These are phyloP conservation scores for Pasiphila rectangulata DNA, from an alignment of 2,888 invertebrate species.

Conservation along the genomic window DNA sequence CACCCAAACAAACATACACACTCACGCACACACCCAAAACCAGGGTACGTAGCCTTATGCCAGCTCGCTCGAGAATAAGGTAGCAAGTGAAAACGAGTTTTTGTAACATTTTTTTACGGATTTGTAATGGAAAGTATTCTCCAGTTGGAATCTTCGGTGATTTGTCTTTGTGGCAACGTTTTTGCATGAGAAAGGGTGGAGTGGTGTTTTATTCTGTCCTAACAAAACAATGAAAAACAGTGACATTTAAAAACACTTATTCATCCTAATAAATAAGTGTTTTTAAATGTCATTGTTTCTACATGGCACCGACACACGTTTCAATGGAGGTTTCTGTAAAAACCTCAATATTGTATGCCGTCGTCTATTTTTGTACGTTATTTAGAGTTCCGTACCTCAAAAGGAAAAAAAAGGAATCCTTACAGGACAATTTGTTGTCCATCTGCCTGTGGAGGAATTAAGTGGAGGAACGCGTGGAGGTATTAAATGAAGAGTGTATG, in stretches of 20 bases:
- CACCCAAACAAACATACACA: slow-evolving; percentile 45
- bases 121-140: slow-evolving; percentile 35
- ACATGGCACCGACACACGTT: not conserved
- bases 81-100: slow-evolving; percentile 49
- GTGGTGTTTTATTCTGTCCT: slow-evolving; percentile 12
- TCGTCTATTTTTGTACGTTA: too few relatives aligned
- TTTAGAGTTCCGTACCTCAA: too few relatives aligned
- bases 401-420: too few relatives aligned
- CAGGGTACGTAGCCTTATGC: slow-evolving; percentile 66
- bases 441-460: too few relatives aligned
- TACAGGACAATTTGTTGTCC: too few relatives aligned
- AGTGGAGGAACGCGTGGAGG: too few relatives aligned
- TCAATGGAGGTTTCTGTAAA: too few relatives aligned
- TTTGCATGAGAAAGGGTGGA: slow-evolving; percentile 19
- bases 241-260: too few relatives aligned
- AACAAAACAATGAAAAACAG: too few relatives aligned
- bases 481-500: too few relatives aligned
- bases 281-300: slow-evolving; percentile 2
- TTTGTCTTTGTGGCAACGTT: slow-evolving; percentile 24
- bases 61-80: slow-evolving; percentile 49
- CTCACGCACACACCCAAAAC: slow-evolving; percentile 31
- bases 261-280: not conserved
- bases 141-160: slow-evolving; percentile 35
- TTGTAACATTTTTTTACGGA: slow-evolving; percentile 30
- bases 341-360: too few relatives aligned